A percentile compares a stretch with the other conserved stretches of the same genome.
These are phyloP conservation scores for Drosophila aldrichi DNA, from an alignment of 2,888 invertebrate genomes.

Conservation along the genomic window DNA sequence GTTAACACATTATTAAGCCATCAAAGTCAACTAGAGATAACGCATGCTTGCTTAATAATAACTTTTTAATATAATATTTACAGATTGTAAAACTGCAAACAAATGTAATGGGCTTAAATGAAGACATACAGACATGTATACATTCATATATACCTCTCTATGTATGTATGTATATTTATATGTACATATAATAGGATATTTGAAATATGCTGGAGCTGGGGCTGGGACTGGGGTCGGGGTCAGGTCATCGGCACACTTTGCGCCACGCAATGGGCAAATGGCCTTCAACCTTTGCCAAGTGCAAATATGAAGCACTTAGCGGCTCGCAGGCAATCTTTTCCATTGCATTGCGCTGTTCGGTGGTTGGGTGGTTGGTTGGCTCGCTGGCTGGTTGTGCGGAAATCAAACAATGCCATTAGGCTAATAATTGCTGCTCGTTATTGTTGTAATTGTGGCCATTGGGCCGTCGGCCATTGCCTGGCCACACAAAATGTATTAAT, in stretches of 20 bases:
- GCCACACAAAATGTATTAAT: slow-evolving; percentile 75
- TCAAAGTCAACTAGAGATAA: slow-evolving; percentile 4
- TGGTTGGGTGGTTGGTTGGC: not conserved
- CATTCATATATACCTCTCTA: not conserved
- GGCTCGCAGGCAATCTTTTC: slow-evolving; percentile 6
- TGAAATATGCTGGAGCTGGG: not conserved
- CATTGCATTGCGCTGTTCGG: not conserved
- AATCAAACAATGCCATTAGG: slow-evolving; percentile 78
- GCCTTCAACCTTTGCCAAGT: slow-evolving; percentile 32
- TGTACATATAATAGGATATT: not conserved
- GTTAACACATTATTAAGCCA: not conserved
- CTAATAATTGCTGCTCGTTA: slow-evolving; percentile 75
- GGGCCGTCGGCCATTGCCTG: slow-evolving; percentile 35
- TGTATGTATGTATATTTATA: no score
- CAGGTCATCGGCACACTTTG: not conserved
- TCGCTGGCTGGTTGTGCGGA: slow-evolving; percentile 41
- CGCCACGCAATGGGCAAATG: not conserved
- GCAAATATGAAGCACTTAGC: slow-evolving; percentile 37
- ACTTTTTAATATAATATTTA: slow-evolving; percentile 11
- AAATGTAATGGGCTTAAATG: not conserved
- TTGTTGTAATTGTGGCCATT: slow-evolving; percentile 72
- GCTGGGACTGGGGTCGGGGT: not conserved
- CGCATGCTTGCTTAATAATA: slow-evolving; percentile 6
- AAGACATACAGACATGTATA: not conserved
- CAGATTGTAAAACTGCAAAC: slow-evolving; percentile 9